Conservation (phyloP, 37 sponge, comb jelly and placozoan genomes). For the Petrosia ficiformis region DNA sequence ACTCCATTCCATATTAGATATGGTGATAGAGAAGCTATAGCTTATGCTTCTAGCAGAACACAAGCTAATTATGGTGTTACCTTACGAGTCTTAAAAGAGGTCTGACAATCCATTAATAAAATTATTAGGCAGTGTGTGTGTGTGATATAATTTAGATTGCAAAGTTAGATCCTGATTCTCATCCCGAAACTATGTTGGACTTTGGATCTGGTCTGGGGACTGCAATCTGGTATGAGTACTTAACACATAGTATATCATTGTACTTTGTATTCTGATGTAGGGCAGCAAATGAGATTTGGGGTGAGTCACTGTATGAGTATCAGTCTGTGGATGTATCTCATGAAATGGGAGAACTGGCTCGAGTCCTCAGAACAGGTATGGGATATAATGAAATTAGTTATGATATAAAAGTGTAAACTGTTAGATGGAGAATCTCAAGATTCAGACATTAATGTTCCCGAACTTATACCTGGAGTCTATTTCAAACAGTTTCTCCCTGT, state of each 20-base stretch:
- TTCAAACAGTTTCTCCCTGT: slow-evolving; percentile 77
- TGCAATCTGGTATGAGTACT: slow-evolving; percentile 89
- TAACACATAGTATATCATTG: neutral
- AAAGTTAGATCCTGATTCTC: slow-evolving; percentile 38
- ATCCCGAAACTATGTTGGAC: slow-evolving; percentile 82
- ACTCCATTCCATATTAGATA: slow-evolving; percentile 49
- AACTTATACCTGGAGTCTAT: slow-evolving; percentile 50
- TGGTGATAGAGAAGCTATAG: slow-evolving; percentile 60
- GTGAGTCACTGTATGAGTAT: slow-evolving; percentile 63
- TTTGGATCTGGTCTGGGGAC: slow-evolving; percentile 96
- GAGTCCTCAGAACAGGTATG: slow-evolving; percentile 37
- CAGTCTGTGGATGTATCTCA: slow-evolving; percentile 70
- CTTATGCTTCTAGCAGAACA: slow-evolving; percentile 68
- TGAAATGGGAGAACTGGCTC: slow-evolving; percentile 69
- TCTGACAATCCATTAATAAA: slow-evolving; percentile 4
- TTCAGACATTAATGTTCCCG: neutral
- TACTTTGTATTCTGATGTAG: slow-evolving; percentile 21
- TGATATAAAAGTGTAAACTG: neutral
- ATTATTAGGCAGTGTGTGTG: neutral
- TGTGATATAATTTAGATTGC: slow-evolving; percentile 66
- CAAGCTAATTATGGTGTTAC: slow-evolving; percentile 71
- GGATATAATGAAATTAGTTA: neutral
- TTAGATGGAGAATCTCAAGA: neutral
- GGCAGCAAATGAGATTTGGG: slow-evolving; percentile 82
- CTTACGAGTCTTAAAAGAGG: slow-evolving; percentile 81